Base-by-base conservation (phyloP, 2,113 vertebrate species). In the Nesospiza acunhae region DNA sequence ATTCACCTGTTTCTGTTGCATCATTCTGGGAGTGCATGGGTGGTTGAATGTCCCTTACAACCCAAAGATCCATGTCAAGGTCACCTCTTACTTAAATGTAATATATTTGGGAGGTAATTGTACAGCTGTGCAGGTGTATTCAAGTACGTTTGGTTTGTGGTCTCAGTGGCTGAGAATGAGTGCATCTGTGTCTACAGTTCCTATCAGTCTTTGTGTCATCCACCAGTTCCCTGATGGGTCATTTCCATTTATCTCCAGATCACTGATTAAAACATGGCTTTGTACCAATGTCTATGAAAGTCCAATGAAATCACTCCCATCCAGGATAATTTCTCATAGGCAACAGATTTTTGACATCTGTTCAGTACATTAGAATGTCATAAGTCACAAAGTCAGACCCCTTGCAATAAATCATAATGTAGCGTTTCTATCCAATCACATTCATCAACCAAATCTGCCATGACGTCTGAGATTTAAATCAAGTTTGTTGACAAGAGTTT, bases 291-390 rank as follows among this genome's bases (percentile, higher is more conserved):
- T 41, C 81, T 78, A 6, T 33, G 44, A 56, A 89, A 94, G 53
- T 30, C 70, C 84, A 76, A 46, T 79, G 66, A 94, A 95, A 87
- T 95, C 84, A 93, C 66, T 82, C 37, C 28, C 22, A 58, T 72
- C 17, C 74, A 82, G 46, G 58, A 68, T 82, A 89, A 96, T 94
- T 94, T 87, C 77, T 95, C 89, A 94, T 19, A 93, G 81, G 84
- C 81, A 95, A 82, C 81, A 95, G 89, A 35, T 93, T 95, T 95
- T 64, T 91, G 91, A 94, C 64, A 93, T 89, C 87, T 94, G 70
- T 76, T 91, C 84, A 75, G 84, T 82, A 87, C 41, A 52, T 81
- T 64, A 92, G 84, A 94, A 91, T 92, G 84, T 82, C 81, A 21
- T 82, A 92, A 94, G 94, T 92, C 85, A 94, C 1, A 28, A 91